A percentile compares a stretch with the other conserved stretches of the same genome.
Conservation (phyloP, 2,888 invertebrate species). For the Osmoderma eremita region DNA sequence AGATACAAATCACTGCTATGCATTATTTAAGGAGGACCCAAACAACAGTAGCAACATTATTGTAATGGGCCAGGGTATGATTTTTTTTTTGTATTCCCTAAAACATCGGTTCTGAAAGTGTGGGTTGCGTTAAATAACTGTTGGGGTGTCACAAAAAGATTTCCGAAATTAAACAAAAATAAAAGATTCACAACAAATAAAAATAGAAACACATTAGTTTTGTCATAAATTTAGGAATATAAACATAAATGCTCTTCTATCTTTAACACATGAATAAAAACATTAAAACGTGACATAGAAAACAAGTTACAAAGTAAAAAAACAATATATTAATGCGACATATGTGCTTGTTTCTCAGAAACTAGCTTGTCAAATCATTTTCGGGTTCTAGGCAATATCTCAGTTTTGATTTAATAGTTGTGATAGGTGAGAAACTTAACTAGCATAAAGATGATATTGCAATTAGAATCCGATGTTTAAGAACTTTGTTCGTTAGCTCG, state of each 20-base stretch:
- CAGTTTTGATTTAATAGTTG: not conserved
- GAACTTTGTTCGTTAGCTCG: not conserved
- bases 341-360: not conserved
- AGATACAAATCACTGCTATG: constrained; percentile 68
- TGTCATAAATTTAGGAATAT: too few relatives aligned
- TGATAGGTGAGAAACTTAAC: not conserved
- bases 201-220: not conserved
- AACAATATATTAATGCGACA: not conserved
- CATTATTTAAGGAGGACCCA: constrained; percentile 74
- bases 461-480: not conserved
- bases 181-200: not conserved
- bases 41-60: constrained; percentile 68
- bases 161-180: not conserved
- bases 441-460: not conserved
- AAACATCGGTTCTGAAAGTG: too few relatives aligned
- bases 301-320: not conserved
- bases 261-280: not conserved
- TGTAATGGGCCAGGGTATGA: constrained; percentile 76
- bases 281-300: not conserved
- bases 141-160: not conserved
- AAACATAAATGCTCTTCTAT: too few relatives aligned
- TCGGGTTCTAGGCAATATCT: not conserved
- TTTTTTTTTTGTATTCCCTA: too few relatives aligned
- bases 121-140: not conserved
- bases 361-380: not conserved